phyloP scores from a whole-genome alignment of 2,113 vertebrate species.

The Cyanistes caeruleus region DNA sequence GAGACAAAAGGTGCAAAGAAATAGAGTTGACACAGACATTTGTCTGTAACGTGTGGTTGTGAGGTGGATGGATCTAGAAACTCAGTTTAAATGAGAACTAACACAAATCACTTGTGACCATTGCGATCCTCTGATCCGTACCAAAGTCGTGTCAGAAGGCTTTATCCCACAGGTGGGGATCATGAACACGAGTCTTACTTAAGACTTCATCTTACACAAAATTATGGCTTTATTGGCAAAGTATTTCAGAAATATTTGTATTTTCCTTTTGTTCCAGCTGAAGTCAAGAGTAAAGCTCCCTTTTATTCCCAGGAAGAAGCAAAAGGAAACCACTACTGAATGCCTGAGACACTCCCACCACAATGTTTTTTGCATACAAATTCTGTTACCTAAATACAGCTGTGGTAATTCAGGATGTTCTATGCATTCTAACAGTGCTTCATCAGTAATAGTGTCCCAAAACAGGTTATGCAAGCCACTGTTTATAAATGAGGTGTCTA shows the following conservation, averaged over 20 bases:
- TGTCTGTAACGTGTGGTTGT: background rate
- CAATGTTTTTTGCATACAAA: background rate
- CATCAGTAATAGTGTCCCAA: background rate
- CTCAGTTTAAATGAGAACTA: background rate
- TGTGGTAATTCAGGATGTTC: background rate
- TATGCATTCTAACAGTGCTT: background rate
- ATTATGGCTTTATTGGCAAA: background rate
- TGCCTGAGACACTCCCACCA: background rate
- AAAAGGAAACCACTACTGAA: background rate
- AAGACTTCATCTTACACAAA: background rate
- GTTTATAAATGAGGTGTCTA: background rate
- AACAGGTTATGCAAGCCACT: background rate
- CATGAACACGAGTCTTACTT: background rate
- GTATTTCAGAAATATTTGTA: background rate
- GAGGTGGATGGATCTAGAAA: background rate
- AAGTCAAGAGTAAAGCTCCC: background rate
- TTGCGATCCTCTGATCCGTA: background rate
- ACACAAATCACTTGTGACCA: background rate
- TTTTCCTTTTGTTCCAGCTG: background rate
- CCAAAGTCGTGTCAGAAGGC: background rate
- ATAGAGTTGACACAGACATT: background rate
- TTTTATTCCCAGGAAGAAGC: background rate
- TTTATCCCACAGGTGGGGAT: background rate
- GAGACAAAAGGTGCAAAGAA: background rate
- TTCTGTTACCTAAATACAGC: background rate